Evolutionary conservation across 1,140 invertebrate species (phyloP), one percentile per base, ranked within the genome.

Genomic region (Anastrepha obliqua): DNA sequence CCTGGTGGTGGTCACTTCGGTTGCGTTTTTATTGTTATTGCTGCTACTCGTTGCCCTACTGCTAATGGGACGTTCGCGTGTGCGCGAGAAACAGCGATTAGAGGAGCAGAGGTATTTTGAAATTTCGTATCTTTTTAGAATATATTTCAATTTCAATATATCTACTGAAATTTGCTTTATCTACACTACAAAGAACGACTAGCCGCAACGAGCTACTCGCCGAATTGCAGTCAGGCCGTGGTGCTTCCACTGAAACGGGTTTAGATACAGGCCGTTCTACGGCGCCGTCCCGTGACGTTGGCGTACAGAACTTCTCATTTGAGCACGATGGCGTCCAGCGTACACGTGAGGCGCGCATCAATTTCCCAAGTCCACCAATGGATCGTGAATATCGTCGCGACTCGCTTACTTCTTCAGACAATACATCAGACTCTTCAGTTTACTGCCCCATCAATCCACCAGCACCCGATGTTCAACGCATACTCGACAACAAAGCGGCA

Each of bases 11-110:
- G 90, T 95, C 0, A 94, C 93, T 90, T 94, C 94, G 0, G 87
- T 95, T 58, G 93, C 95, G 7, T 95, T 95, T 0, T 89, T 97
- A 0, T 90, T 96, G 13, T 90, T 97, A 0, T 89, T 97, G 74
- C 90, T 96, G 1, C 90, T 97, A 1, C 90, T 97, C 3, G 89
- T 96, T 2, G 93, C 94, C 0, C 93, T 96, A 20, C 90, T 97
- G n/a, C 92, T 94, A 0, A 94, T 96, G 70, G 91, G 95, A 20
- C 89, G 95, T 11, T 95, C 95, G 1, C 96, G 95, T 89, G 81
- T 87, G 59, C 62, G 87, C 44, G 44, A 86, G 39, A 64, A 81
- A 9, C 58, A 60, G 3, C 60, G 62, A 67, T 55, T 74, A n/a
- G 67, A 87, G 67, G 51, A 58, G 3, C 55, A 29, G 20, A 87